These are phyloP conservation scores for Trichechus manatus DNA, from an alignment of 2,113 vertebrate species.

Conservation along the genomic window DNA sequence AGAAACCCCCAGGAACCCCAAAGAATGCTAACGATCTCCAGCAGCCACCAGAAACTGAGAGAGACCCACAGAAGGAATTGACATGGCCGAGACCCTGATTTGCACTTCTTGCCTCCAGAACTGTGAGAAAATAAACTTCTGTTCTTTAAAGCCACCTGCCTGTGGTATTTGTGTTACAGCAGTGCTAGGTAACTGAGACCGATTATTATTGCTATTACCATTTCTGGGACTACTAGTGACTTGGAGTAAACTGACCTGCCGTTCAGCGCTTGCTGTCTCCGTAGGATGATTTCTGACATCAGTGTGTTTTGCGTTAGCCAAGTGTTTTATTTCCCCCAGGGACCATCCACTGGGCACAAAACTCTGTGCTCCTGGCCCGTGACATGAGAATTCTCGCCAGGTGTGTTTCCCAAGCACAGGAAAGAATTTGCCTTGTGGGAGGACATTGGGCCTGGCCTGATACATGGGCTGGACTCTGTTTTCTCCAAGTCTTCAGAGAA, in stretches of 20 bases:
- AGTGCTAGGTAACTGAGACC: neutral
- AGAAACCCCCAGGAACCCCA: too few species aligned
- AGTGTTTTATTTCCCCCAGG: neutral
- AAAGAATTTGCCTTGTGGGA: slow-evolving; percentile 66
- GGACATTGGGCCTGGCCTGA: slow-evolving; percentile 43
- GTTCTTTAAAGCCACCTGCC: neutral
- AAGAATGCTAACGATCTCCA: too few species aligned
- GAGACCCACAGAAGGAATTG: too few species aligned
- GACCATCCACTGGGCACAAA: slow-evolving; percentile 13
- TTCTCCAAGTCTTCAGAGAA: slow-evolving; percentile 29
- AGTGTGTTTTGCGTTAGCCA: slow-evolving; percentile 4
- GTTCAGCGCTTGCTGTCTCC: neutral
- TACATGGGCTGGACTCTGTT: neutral
- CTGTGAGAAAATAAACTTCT: neutral
- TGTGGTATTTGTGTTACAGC: neutral
- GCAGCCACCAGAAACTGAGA: too few species aligned
- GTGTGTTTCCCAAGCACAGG: slow-evolving; percentile 64
- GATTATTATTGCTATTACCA: neutral
- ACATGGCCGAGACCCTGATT: too few species aligned
- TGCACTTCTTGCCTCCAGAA: neutral
- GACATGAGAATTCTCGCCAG: slow-evolving; percentile 41
- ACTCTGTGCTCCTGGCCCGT: neutral
- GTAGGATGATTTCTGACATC: neutral
- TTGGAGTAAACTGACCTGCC: neutral
- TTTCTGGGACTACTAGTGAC: neutral